Evolutionary conservation across 2,113 vertebrate species (phyloP).

Genomic region (Aegypius monachus): DNA sequence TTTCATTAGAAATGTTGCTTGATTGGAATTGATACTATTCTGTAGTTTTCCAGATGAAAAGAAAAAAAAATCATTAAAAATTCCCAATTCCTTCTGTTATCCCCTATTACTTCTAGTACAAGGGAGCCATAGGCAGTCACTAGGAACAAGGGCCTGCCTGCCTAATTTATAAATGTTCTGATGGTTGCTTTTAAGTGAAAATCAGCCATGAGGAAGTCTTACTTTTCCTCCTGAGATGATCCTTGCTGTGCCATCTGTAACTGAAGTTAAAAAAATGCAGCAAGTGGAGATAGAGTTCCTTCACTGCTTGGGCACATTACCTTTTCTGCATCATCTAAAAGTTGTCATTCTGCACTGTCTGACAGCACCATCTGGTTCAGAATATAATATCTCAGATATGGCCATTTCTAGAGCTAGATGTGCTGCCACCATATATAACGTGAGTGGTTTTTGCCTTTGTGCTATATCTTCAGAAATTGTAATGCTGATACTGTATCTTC

Average conservation of each 20-base stretch:
- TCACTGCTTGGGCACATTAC: neutral
- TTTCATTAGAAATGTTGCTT: neutral
- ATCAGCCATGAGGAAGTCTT: neutral
- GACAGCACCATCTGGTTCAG: constrained; percentile 59
- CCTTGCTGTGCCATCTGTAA: constrained; percentile 39
- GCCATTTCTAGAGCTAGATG: constrained; percentile 23
- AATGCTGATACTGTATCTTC: neutral
- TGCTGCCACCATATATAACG: neutral
- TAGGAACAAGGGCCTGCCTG: neutral
- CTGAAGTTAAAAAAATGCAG: constrained; percentile 5
- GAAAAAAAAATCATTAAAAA: neutral
- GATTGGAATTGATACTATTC: neutral
- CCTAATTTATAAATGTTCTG: neutral
- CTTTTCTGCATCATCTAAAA: constrained; percentile 27
- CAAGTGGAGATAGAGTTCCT: neutral
- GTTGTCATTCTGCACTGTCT: constrained; percentile 28
- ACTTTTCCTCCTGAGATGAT: constrained; percentile 15
- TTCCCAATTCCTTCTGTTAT: neutral
- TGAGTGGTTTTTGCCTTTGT: neutral
- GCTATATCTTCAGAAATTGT: neutral
- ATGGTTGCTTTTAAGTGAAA: neutral
- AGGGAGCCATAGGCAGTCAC: neutral
- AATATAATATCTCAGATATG: neutral
- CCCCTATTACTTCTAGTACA: neutral
- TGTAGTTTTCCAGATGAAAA: neutral